Percentiles rank a stretch among this genome's conserved stretches.
phyloP scores from a whole-genome alignment of 1,140 invertebrate species.

The Tribolium madens region DNA sequence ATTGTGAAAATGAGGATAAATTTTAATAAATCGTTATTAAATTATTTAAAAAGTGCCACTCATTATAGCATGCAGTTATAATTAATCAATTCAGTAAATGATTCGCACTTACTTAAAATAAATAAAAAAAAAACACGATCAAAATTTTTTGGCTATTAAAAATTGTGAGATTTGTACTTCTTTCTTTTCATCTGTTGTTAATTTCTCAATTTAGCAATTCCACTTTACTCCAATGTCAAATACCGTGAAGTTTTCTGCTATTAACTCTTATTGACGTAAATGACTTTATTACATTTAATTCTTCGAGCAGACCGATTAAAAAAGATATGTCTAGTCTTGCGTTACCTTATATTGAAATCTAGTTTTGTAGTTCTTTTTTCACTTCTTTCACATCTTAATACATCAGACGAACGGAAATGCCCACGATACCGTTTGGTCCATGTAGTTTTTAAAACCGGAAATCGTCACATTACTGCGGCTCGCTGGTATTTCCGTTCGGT shows the following conservation, averaged over 20 bases:
- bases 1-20: not conserved
- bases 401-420: conserved; percentile 39
- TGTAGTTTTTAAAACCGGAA: conserved; percentile 44
- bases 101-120: no score
- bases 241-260: conserved; percentile 20
- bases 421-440: conserved; percentile 39
- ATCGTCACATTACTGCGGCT: conserved; percentile 48
- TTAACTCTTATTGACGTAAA: conserved; percentile 15
- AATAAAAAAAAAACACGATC: no score
- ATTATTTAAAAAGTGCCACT: not conserved
- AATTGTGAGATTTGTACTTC: not conserved
- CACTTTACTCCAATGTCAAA: conserved; percentile 3
- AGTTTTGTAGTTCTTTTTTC: conserved; percentile 3
- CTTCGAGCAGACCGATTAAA: not conserved
- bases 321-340: conserved; percentile 6
- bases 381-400: conserved; percentile 1
- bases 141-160: not conserved
- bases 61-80: no score
- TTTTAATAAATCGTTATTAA: not conserved
- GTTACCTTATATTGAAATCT: conserved; percentile 5
- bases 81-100: no score
- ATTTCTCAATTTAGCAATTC: conserved; percentile 12
- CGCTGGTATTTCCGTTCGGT: conserved; percentile 46
- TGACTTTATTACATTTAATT: conserved; percentile 23
- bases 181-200: not conserved